Percentiles rank a stretch among this genome's conserved stretches.
Conservation (phyloP, 1,140 invertebrate genomes). For the Gonatopus flavifemur region DNA sequence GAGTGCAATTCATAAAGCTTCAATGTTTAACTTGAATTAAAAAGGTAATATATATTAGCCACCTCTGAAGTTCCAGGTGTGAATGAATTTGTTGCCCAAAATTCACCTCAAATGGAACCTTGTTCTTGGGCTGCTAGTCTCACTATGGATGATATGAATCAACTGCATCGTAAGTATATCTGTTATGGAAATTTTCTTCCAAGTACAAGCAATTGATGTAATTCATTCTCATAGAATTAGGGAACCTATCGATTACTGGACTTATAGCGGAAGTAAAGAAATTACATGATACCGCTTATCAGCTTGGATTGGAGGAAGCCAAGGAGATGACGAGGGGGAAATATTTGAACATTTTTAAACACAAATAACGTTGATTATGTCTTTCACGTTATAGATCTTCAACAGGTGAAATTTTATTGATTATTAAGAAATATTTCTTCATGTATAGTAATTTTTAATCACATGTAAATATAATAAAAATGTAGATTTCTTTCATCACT, state of each 20-base stretch:
- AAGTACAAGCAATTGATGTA: constrained; percentile 20
- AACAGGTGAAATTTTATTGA: not conserved
- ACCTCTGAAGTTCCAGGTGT: constrained; percentile 59
- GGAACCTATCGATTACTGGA: constrained; percentile 74
- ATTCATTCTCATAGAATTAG: constrained; percentile 72
- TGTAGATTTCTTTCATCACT: too few relatives aligned
- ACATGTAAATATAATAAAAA: not conserved
- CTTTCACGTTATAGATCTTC: not conserved
- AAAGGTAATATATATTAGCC: constrained; percentile 35
- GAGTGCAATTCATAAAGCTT: constrained; percentile 50
- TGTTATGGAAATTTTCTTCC: constrained; percentile 16
- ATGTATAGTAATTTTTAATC: not conserved
- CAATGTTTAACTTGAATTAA: constrained; percentile 2
- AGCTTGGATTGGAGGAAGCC: constrained; percentile 89
- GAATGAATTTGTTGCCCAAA: constrained; percentile 56
- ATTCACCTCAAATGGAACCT: constrained; percentile 47
- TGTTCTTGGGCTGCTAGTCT: constrained; percentile 45
- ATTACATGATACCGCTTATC: constrained; percentile 90
- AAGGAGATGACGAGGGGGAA: constrained; percentile 96
- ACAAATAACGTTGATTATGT: constrained; percentile 33
- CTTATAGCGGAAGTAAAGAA: constrained; percentile 90
- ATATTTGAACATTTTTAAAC: constrained; percentile 84
- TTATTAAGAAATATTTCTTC: too few relatives aligned
- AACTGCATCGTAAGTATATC: constrained; percentile 50
- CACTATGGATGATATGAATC: constrained; percentile 51